Conservation (phyloP, 2,797 vertebrate genomes). For the Siniperca scherzeri region DNA sequence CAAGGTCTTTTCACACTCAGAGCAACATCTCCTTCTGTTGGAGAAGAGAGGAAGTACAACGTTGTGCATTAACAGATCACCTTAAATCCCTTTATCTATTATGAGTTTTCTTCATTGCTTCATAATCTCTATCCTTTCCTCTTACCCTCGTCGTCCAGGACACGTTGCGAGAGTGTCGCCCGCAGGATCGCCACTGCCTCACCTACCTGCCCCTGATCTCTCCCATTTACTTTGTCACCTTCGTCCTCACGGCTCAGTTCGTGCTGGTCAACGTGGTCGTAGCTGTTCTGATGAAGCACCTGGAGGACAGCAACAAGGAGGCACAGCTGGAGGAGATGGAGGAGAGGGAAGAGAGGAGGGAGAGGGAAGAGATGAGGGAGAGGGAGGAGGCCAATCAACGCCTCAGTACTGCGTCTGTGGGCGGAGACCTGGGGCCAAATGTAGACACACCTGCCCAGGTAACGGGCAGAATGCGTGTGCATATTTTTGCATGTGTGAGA, state of each 20-base stretch:
- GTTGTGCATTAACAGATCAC: background rate
- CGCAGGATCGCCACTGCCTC: slow-evolving; percentile 93
- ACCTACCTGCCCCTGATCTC: slow-evolving; percentile 95
- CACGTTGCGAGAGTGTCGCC: slow-evolving; percentile 93
- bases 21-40: slow-evolving; percentile 74
- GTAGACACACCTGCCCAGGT: slow-evolving; percentile 81
- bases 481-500: slow-evolving; percentile 22
- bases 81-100: slow-evolving; percentile 25
- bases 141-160: slow-evolving; percentile 83
- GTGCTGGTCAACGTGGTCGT: slow-evolving; percentile 99
- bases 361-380: slow-evolving; percentile 88
- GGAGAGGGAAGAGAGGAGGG: slow-evolving; percentile 92
- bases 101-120: slow-evolving; percentile 62
- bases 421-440: slow-evolving; percentile 51
- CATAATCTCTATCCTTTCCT: slow-evolving; percentile 38
- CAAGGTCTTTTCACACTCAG: slow-evolving; percentile 86
- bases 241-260: slow-evolving; percentile 98
- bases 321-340: slow-evolving; percentile 89
- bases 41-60: slow-evolving; percentile 48
- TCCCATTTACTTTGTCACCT: slow-evolving; percentile 98
- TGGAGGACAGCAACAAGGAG: slow-evolving; percentile 98
- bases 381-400: slow-evolving; percentile 87
- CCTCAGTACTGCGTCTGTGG: slow-evolving; percentile 29
- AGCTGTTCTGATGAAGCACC: slow-evolving; percentile 98
- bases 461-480: slow-evolving; percentile 16